Conservation (phyloP, 1,140 invertebrate genomes). For the Laupala kohalensis region DNA sequence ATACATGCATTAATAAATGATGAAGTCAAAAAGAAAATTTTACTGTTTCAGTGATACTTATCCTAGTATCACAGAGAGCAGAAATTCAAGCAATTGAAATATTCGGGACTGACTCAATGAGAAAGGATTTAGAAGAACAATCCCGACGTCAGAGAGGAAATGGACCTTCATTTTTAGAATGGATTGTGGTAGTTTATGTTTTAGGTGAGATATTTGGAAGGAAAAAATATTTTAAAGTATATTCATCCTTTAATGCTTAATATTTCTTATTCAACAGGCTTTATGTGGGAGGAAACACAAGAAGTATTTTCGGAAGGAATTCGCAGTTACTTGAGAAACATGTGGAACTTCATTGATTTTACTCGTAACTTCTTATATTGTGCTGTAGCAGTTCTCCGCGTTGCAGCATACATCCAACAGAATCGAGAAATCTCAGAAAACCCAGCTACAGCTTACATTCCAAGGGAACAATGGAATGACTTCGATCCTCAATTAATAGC, state of each 20-base stretch:
- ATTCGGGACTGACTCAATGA: conserved; percentile 53
- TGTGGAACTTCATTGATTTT: conserved; percentile 96
- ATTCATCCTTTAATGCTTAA: not conserved
- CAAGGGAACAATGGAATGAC: conserved; percentile 76
- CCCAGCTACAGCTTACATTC: conserved; percentile 51
- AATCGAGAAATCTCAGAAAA: conserved; percentile 46
- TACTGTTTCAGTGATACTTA: conserved; percentile 62
- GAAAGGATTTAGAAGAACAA: conserved; percentile 40
- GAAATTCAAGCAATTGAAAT: conserved; percentile 59
- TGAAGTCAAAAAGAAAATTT: too few relatives aligned
- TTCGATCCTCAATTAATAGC: conserved; percentile 90
- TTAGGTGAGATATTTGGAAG: conserved; percentile 39
- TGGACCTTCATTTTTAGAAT: conserved; percentile 60
- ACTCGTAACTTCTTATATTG: conserved; percentile 76
- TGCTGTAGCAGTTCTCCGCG: conserved; percentile 57
- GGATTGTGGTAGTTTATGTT: conserved; percentile 62
- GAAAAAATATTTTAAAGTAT: not conserved
- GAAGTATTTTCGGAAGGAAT: conserved; percentile 78
- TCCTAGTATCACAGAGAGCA: conserved; percentile 73
- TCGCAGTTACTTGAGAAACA: conserved; percentile 68
- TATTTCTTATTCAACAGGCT: conserved; percentile 40
- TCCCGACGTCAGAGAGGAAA: conserved; percentile 59
- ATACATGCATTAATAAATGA: too few relatives aligned
- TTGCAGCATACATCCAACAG: conserved; percentile 66
- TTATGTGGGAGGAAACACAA: conserved; percentile 81